These are phyloP conservation scores for Hypotaenidia okinawae DNA, from an alignment of 2,797 vertebrate genomes.

Conservation along the genomic window DNA sequence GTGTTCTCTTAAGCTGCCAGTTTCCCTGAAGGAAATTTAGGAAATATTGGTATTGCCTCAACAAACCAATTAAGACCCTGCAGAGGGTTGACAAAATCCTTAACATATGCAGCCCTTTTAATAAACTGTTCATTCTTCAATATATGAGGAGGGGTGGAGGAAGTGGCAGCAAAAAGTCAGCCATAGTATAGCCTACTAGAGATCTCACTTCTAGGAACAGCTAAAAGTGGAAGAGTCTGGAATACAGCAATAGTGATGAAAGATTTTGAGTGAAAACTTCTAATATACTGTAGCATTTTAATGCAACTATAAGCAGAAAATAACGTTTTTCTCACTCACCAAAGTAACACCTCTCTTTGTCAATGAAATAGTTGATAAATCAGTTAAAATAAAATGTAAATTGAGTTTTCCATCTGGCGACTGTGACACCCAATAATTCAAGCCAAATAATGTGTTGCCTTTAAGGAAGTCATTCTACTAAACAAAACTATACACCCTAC, in stretches of 20 bases:
- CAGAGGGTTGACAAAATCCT: not conserved
- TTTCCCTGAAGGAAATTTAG: not conserved
- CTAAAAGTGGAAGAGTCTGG: conserved; percentile 47
- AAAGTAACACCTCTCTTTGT: conserved; percentile 75
- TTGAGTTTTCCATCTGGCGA: conserved; percentile 72
- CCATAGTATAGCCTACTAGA: conserved; percentile 52
- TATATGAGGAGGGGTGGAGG: not conserved
- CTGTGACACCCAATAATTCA: conserved; percentile 64
- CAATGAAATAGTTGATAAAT: conserved; percentile 74
- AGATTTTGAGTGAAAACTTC: conserved; percentile 61
- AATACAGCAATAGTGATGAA: conserved; percentile 56
- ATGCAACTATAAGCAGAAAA: conserved; percentile 71
- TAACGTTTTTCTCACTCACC: conserved; percentile 72
- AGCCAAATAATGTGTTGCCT: conserved; percentile 56
- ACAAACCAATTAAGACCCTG: not conserved
- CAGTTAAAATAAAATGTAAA: conserved; percentile 76
- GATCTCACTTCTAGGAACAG: conserved; percentile 42
- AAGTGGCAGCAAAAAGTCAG: conserved; percentile 38
- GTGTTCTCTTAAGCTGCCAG: not conserved
- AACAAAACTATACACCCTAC: not conserved
- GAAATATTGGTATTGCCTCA: not conserved
- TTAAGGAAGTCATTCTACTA: conserved; percentile 53
- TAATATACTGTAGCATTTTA: conserved; percentile 63
- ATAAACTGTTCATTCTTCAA: not conserved
- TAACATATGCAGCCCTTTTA: not conserved